phyloP scores from a whole-genome alignment of 2,113 vertebrate genomes.

The Gallinago paraguaiae region DNA sequence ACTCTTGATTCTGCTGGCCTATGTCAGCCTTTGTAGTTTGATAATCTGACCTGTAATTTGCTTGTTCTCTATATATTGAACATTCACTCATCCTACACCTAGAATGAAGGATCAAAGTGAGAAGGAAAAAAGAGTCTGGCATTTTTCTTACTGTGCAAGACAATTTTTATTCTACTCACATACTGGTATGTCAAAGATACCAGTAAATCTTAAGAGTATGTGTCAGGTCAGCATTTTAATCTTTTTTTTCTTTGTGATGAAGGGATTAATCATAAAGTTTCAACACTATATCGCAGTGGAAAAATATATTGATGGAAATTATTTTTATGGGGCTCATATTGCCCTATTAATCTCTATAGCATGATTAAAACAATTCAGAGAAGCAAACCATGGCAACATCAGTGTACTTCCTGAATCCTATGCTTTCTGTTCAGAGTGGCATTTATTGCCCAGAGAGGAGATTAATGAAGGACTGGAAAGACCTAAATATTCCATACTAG shows the following conservation, averaged over 20 bases:
- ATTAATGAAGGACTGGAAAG: background rate
- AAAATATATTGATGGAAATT: background rate
- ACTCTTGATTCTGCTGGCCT: background rate
- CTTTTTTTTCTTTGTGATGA: background rate
- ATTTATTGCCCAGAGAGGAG: background rate
- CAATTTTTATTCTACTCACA: background rate
- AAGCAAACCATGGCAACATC: background rate
- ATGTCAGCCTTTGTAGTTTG: background rate
- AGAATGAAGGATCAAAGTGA: background rate
- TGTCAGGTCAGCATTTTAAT: constrained; percentile 3
- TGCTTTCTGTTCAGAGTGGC: background rate
- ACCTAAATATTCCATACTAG: background rate
- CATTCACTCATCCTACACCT: background rate
- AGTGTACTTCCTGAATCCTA: background rate
- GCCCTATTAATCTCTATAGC: background rate
- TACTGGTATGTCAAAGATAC: background rate
- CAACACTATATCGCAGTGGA: background rate
- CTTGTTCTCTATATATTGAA: background rate
- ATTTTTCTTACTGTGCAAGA: background rate
- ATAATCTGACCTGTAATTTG: background rate
- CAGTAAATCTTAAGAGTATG: background rate
- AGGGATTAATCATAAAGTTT: background rate
- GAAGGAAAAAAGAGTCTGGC: background rate
- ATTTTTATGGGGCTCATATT: background rate
- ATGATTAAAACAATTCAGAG: background rate